These are phyloP conservation scores for Columba livia DNA, from an alignment of 2,113 vertebrate species.

Conservation along the genomic window DNA sequence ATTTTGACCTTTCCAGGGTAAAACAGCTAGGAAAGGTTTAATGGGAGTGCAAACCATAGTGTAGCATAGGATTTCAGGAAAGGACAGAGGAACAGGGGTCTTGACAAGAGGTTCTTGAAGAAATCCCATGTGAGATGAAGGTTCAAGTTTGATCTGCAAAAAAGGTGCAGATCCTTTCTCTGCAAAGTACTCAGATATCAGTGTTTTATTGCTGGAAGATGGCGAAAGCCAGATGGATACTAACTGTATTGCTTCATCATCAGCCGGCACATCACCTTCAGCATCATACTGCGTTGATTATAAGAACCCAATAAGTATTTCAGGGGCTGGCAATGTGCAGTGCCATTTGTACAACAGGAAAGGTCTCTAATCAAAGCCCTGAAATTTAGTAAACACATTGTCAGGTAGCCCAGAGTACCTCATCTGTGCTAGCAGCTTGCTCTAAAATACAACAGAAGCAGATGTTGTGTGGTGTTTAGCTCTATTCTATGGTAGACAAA, in stretches of 20 bases:
- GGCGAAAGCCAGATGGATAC: neutral
- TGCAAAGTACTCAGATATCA: neutral
- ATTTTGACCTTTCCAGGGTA: neutral
- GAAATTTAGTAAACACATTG: neutral
- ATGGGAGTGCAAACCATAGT: neutral
- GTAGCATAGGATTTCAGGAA: neutral
- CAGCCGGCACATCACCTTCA: neutral
- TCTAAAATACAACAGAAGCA: neutral
- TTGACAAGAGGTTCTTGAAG: neutral
- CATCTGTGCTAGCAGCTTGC: neutral
- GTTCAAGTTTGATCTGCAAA: neutral
- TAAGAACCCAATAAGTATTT: neutral
- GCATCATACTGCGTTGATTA: neutral
- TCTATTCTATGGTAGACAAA: neutral
- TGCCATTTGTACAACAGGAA: neutral
- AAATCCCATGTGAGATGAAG: neutral
- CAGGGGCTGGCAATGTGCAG: neutral
- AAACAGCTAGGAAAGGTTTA: neutral
- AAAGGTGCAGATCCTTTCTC: neutral
- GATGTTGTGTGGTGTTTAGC: neutral
- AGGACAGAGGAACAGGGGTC: neutral
- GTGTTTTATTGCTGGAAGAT: neutral
- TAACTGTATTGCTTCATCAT: neutral
- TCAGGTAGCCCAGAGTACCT: neutral
- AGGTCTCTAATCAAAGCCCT: neutral